Base-by-base conservation (phyloP, 2,113 vertebrate genomes). In the Thamnaconus septentrionalis region DNA sequence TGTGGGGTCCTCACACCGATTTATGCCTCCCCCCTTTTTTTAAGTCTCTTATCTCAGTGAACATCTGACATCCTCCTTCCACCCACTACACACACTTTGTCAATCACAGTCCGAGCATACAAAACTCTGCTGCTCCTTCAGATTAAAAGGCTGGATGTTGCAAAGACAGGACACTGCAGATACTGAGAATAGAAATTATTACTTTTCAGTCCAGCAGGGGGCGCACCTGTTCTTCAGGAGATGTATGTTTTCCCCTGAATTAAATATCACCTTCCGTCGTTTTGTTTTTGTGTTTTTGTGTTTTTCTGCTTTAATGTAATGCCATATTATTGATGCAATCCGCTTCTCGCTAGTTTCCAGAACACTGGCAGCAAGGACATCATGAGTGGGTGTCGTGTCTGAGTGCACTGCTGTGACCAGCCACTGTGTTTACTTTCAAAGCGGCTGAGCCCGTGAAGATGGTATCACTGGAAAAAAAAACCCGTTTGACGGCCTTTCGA, bases 361-460 rank as follows among this genome's bases (percentile, higher is more conserved):
- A 39, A 3, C 5, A 9, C 8, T 6, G 56, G 10, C 42, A 57
- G 53, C 5, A 18, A 52, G 5, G 11, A 45, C 5, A 7, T 45
- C 44, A 45, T 5, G 5, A 45, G 5, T 31, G 18, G 18, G 18
- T 31, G 18, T 45, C 7, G 44, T 6, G 18, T 53, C 10, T 3
- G 0, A 1, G 0, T 1, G 31, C 56, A 62, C 53, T 10, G 59
- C 39, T 7, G 8, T 7, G 4, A 4, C 7, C 11, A 4, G 18
- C 3, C 7, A 51, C 46, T 69, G 18, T 87, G 82, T 89, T 84
- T 81, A 87, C 80, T 69, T 76, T 66, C 41, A 65, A 84, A 87
- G 72, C 53, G 76, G 76, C 11, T 51, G 5, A 69, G 56, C 54
- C 73, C 51, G 75, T 56, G 62, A 64, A 0, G 41, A 49, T n/a